Base-by-base conservation (phyloP, 2,888 invertebrate species). In the Didymodactylos carnosus region DNA sequence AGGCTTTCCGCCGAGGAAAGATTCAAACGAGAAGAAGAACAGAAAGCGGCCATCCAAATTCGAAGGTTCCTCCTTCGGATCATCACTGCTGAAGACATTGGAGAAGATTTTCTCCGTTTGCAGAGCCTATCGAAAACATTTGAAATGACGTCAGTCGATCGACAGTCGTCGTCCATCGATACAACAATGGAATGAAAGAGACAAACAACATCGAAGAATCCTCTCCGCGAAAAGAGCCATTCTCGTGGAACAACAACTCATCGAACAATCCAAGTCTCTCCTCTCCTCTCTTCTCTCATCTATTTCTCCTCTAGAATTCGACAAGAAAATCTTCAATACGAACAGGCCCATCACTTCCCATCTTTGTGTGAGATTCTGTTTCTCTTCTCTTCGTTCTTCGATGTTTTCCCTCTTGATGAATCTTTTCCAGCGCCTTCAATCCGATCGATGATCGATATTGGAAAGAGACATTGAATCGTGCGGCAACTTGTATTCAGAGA, bases 401-500 rank as follows among this genome's bases (percentile, higher is more conserved):
- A 23, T 4, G 23, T 39, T 16, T 27, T 23, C 11, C 5, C 25
- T 39, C 23, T 25, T 69, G n/a, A n/a, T n/a, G n/a, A n/a, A n/a
- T n/a, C n/a, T 11, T 62, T 41, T 53, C 39, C 62, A 76, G 76
- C 70, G 46, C 40, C n/a, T 74, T 76, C 25, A 70, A 76, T 62
- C 69, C 49, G 39, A 49, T 69, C 5, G 70, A 53, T 14, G 53
- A 39, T 16, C 71, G 73, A 29, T 76, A 73, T 43, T 71, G 73
- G 11, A 46, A n/a, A 25, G 25, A 39, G 6, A 71, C 73, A 46
- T 41, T 73, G 4, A 73, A 79, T 73, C 75, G 76, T 62, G 80
- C 80, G 16, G 81, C 82, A 16, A 78, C 78, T 5, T 76, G 77
- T 23, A 82, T 82, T 46, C 82, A 82, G 78, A 79, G 78, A 75